These are phyloP conservation scores for Nudaria mundana DNA, from an alignment of 2,888 invertebrate species.

Conservation along the genomic window DNA sequence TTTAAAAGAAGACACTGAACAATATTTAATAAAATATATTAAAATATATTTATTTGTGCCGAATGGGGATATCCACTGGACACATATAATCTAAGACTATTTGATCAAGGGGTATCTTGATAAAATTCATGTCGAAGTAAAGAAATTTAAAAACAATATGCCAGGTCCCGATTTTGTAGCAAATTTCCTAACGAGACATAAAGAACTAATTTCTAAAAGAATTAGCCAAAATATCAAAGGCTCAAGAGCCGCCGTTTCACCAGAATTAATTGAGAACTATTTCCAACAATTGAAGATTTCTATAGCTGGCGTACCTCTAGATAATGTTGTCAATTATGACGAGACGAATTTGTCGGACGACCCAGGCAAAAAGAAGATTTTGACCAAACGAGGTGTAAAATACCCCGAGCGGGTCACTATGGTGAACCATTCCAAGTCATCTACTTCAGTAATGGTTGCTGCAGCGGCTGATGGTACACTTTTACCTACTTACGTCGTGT, in stretches of 20 bases:
- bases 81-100: not conserved
- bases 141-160: constrained; percentile 26
- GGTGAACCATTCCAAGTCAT: constrained; percentile 44
- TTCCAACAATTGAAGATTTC: not conserved
- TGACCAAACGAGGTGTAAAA: constrained; percentile 20
- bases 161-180: constrained; percentile 23
- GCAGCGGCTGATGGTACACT: constrained; percentile 45
- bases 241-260: not conserved
- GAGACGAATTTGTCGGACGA: not conserved
- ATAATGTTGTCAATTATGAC: not conserved
- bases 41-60: constrained; percentile 16
- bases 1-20: constrained; percentile 5
- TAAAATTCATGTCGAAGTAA: constrained; percentile 2
- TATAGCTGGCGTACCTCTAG: constrained; percentile 1
- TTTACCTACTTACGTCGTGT: constrained; percentile 54
- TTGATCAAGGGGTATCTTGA: constrained; percentile 27
- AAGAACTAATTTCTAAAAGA: not conserved
- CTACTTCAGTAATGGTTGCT: constrained; percentile 50
- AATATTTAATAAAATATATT: constrained; percentile 8
- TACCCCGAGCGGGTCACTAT: constrained; percentile 46
- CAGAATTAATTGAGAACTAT: not conserved
- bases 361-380: not conserved
- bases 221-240: not conserved
- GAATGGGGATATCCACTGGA: constrained; percentile 23
- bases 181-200: not conserved